Evolutionary conservation across 2,113 vertebrate species (phyloP), one percentile per base, ranked within the genome.

Genomic region (Opisthocomus hoazin): DNA sequence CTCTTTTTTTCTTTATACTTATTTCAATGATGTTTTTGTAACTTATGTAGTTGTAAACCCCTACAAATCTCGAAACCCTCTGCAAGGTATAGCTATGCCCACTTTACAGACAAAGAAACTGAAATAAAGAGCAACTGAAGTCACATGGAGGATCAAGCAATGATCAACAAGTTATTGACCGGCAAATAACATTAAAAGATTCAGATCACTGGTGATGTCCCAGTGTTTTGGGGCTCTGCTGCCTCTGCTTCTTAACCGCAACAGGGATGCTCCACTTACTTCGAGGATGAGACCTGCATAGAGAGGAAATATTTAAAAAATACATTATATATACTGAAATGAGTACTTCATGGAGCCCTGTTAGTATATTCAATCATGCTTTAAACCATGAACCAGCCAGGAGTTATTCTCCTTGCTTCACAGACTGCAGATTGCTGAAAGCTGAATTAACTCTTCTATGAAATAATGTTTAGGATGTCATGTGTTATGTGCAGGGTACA

Each of bases 261-360:
- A 48, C 18, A 80, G 75, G 77, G 51, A 90, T 76, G 45, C 32
- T 90, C 51, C 43, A 77, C 60, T 94, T 75, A 80, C 51, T 94
- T 78, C 77, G 53, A 89, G 32, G 34, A 90, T 76, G 34, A 95
- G 57, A 89, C 43, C 60, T 53, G 22, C 80, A 53, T 1, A 85
- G 78, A 82, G 26, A 84, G 80, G 34, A 88, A 94, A 65, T 81
- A 92, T 90, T 96, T 90, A 2, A 8, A 82, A 91, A 95, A 96
- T 77, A 46, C n/a, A 88, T 48, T 96, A 82, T 11, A 93, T 70
- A 91, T 91, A 95, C 90, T 95, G 78, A 87, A 94, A 95, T 84
- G 82, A 96, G 90, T 90, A 95, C 76, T 96, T 95, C 81, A 75
- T 12, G 54, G 87, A 97, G 51, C 34, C 70, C 91, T 97, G 96